phyloP scores from a whole-genome alignment of 2,113 vertebrate species.

The Colossoma macropomum region DNA sequence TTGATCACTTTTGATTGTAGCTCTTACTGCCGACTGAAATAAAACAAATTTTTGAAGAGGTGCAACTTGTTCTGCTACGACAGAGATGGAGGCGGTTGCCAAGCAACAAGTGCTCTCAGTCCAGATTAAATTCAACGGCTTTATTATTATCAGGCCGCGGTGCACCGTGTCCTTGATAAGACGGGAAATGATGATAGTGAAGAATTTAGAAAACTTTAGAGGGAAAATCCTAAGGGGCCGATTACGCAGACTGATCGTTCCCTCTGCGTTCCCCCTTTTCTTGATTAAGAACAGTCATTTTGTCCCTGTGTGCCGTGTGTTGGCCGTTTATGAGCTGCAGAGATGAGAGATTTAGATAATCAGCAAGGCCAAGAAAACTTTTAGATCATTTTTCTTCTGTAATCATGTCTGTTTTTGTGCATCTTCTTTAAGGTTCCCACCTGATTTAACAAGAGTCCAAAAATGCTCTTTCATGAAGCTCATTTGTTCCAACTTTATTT shows the following conservation, averaged over 20 bases:
- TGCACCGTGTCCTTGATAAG: conserved; percentile 14
- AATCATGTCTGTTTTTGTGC: background rate
- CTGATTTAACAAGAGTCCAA: too few relatives aligned
- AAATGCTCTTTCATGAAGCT: too few relatives aligned
- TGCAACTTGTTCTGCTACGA: background rate
- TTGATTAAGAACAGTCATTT: background rate
- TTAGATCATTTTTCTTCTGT: background rate
- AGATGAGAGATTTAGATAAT: conserved; percentile 6
- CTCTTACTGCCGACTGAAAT: conserved; percentile 8
- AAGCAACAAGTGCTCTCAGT: conserved; percentile 17
- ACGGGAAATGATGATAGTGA: background rate
- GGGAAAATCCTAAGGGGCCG: background rate
- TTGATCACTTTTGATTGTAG: background rate
- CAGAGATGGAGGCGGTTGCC: conserved; percentile 25
- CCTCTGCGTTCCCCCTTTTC: background rate
- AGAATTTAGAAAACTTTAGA: conserved; percentile 20
- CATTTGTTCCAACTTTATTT: too few relatives aligned
- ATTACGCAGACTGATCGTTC: background rate
- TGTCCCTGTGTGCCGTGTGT: background rate
- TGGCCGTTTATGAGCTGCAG: background rate
- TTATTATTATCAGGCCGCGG: background rate
- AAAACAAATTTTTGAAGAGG: conserved; percentile 1
- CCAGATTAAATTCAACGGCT: conserved; percentile 3
- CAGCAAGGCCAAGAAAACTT: background rate
- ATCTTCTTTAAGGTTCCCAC: background rate